Percentiles rank a stretch among this genome's conserved stretches.
phyloP scores from a whole-genome alignment of 2,888 invertebrate genomes.

The Drosophila mulleri region DNA sequence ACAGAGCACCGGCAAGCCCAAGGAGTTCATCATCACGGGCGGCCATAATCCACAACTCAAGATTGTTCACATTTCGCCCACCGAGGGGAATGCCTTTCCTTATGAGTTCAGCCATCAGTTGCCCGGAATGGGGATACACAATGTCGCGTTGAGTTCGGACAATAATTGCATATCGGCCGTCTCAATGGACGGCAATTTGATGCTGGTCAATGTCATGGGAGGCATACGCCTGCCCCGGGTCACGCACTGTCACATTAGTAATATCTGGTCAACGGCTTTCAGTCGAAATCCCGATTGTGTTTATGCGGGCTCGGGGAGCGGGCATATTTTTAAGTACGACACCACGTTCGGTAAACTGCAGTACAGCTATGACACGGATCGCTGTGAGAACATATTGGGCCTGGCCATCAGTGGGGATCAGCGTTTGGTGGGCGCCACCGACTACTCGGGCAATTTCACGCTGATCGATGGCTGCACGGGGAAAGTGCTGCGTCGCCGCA shows the following conservation, averaged over 20 bases:
- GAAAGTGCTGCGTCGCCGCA: slow-evolving; percentile 18
- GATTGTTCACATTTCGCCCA: slow-evolving; percentile 20
- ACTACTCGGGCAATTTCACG: slow-evolving; percentile 32
- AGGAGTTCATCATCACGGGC: slow-evolving; percentile 45
- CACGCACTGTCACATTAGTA: slow-evolving; percentile 23
- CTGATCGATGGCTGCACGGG: slow-evolving; percentile 42
- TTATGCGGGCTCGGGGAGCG: slow-evolving; percentile 46
- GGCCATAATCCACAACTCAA: slow-evolving; percentile 17
- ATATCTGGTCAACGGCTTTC: slow-evolving; percentile 50
- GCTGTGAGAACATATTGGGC: slow-evolving; percentile 26
- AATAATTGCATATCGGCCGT: slow-evolving; percentile 37
- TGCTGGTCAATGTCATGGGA: slow-evolving; percentile 18
- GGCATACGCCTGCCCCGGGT: slow-evolving; percentile 34
- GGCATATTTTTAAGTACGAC: slow-evolving; percentile 36
- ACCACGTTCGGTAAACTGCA: slow-evolving; percentile 15
- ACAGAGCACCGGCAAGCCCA: background rate
- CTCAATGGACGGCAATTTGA: slow-evolving; percentile 40
- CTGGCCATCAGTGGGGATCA: slow-evolving; percentile 33
- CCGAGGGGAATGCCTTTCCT: slow-evolving; percentile 19
- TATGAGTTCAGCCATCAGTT: slow-evolving; percentile 15
- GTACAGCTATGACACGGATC: slow-evolving; percentile 37
- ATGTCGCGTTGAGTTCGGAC: slow-evolving; percentile 40
- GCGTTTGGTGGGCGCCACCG: slow-evolving; percentile 28
- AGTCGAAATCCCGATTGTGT: slow-evolving; percentile 14
- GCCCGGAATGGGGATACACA: slow-evolving; percentile 42